These are phyloP conservation scores for Phrynocephalus versicolor DNA, from an alignment of 2,113 vertebrate species.

Conservation along the genomic window DNA sequence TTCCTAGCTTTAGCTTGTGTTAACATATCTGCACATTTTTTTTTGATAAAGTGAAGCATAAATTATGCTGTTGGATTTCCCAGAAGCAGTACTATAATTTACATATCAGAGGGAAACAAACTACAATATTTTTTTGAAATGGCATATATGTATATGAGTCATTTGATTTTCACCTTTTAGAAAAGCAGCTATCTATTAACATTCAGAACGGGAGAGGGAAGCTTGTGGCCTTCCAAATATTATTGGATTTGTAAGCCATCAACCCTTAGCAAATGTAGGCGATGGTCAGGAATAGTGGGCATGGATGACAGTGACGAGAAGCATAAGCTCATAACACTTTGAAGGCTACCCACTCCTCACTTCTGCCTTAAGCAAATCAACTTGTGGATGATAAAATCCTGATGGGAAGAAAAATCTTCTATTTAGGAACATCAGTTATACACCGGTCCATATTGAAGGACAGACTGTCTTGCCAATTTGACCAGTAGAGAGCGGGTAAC, in stretches of 20 bases:
- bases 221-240: no score
- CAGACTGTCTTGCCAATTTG: neutral
- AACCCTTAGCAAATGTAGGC: neutral
- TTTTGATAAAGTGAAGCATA: neutral
- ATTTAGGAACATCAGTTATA: neutral
- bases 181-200: neutral
- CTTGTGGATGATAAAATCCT: neutral
- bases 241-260: no score
- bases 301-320: neutral
- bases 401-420: neutral
- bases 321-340: no score
- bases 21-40: constrained; percentile 11
- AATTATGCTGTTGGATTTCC: neutral
- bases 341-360: no score
- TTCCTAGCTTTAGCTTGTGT: neutral
- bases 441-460: neutral
- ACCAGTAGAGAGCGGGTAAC: neutral
- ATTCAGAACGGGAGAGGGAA: no score
- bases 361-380: neutral
- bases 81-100: neutral
- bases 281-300: neutral
- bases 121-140: neutral
- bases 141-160: neutral
- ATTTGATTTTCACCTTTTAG: neutral
- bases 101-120: neutral